A percentile compares a stretch with the other conserved stretches of the same genome.
phyloP scores from a whole-genome alignment of 2,888 invertebrate genomes.

The Heliconius charithonia region DNA sequence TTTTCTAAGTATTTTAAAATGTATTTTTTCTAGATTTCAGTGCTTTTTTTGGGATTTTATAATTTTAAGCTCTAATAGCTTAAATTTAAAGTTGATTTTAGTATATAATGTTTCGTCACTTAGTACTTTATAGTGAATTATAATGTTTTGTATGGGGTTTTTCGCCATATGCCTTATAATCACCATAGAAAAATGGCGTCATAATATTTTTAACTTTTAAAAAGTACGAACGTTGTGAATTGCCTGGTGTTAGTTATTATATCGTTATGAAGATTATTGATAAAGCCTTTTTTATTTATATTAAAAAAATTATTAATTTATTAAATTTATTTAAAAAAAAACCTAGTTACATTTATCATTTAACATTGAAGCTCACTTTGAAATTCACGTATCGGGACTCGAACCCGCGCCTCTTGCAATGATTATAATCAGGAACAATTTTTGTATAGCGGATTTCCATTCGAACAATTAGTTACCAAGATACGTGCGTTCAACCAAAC shows the following conservation, averaged over 20 bases:
- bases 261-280: constrained; percentile 77
- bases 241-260: constrained; percentile 75
- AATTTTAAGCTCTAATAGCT: constrained; percentile 46
- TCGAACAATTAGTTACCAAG: no score
- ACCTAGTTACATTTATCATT: not conserved
- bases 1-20: constrained; percentile 73
- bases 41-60: constrained; percentile 22
- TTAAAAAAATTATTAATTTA: no score
- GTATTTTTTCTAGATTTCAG: constrained; percentile 65
- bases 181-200: constrained; percentile 72
- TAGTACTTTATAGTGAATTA: constrained; percentile 55
- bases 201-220: constrained; percentile 63
- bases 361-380: no score
- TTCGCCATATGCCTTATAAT: constrained; percentile 71
- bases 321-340: no score
- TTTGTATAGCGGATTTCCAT: no score
- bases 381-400: no score
- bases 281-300: constrained; percentile 53
- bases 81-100: constrained; percentile 37
- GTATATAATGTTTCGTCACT: constrained; percentile 25
- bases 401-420: no score
- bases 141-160: constrained; percentile 75
- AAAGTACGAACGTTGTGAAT: constrained; percentile 62
- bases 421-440: no score
- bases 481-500: no score